Conservation (phyloP, 2,113 vertebrate species). For the Sapayoa aenigma region DNA sequence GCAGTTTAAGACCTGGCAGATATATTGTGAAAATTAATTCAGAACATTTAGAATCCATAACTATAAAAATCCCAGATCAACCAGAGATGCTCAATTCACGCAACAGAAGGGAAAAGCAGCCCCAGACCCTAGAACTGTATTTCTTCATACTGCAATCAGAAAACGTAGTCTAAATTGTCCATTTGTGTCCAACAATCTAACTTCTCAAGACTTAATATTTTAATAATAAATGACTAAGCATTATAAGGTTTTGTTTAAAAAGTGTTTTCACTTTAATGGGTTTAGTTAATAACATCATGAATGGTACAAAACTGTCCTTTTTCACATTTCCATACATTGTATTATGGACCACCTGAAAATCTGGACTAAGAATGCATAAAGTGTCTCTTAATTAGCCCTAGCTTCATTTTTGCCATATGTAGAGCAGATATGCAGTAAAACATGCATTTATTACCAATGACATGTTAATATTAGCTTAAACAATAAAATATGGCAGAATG, state of each 20-base stretch:
- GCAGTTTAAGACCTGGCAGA: not conserved
- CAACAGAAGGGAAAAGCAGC: not conserved
- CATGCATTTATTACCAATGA: slow-evolving; percentile 72
- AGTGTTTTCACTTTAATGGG: slow-evolving; percentile 79
- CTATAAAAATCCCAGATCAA: not conserved
- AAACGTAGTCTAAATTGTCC: not conserved
- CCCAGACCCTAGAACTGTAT: not conserved
- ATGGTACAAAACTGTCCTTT: slow-evolving; percentile 80
- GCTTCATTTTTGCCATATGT: slow-evolving; percentile 63
- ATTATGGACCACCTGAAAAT: slow-evolving; percentile 75
- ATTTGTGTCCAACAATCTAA: not conserved
- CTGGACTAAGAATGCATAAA: slow-evolving; percentile 74
- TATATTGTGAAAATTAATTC: not conserved
- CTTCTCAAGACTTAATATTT: not conserved
- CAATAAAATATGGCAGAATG: slow-evolving; percentile 53
- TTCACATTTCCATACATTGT: slow-evolving; percentile 79
- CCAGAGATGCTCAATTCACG: not conserved
- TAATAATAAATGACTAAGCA: slow-evolving; percentile 63
- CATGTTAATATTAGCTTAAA: slow-evolving; percentile 56
- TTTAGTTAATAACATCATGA: slow-evolving; percentile 81
- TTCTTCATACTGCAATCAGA: not conserved
- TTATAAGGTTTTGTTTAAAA: slow-evolving; percentile 75
- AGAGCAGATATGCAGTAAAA: slow-evolving; percentile 59
- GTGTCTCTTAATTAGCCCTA: slow-evolving; percentile 71
- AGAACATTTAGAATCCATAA: not conserved